Conservation (phyloP, 2,113 vertebrate species). For the Sialia sialis region DNA sequence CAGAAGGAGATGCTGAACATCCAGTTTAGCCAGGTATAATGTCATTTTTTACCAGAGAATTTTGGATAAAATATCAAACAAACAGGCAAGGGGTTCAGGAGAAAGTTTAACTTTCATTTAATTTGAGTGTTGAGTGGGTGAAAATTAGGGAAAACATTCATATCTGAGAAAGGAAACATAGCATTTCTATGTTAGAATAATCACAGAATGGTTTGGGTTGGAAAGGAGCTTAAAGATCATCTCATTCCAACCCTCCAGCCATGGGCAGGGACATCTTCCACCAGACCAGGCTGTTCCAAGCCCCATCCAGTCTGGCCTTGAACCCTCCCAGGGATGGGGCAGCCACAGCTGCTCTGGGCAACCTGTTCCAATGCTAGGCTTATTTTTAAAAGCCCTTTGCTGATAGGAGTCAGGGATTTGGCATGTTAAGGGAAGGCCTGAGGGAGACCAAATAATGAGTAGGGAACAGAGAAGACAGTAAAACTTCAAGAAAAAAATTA, state of each 20-base stretch:
- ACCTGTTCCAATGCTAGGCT: neutral
- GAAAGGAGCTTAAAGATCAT: neutral
- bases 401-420: neutral
- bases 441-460: neutral
- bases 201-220: neutral
- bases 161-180: neutral
- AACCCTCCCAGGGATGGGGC: neutral
- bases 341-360: neutral
- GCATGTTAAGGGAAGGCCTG: neutral
- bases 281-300: fast-evolving
- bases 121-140: neutral
- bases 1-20: neutral
- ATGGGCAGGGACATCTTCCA: neutral
- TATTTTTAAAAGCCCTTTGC: neutral
- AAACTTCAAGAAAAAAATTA: neutral
- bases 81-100: neutral
- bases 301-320: neutral
- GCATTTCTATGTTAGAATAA: neutral
- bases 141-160: neutral
- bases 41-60: neutral
- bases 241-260: neutral
- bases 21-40: neutral
- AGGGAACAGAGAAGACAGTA: neutral
- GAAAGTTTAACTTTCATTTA: neutral
- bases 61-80: neutral